Evolutionary conservation across 1,140 invertebrate genomes (phyloP).

Genomic region (Camponotus vicinus): DNA sequence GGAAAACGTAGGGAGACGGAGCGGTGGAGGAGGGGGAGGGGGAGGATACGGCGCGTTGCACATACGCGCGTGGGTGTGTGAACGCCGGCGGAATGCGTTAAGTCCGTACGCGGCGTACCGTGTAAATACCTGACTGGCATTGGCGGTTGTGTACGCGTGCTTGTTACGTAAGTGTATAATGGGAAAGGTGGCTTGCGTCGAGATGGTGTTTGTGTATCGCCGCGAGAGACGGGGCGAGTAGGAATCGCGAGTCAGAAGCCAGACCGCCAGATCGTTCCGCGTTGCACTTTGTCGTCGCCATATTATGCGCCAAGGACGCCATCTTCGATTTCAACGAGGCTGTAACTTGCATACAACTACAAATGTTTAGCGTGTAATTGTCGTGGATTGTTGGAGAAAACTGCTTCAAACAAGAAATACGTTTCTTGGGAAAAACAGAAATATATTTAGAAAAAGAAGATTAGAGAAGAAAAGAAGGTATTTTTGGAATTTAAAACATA

Average conservation of each 20-base stretch:
- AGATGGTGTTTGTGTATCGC: neutral
- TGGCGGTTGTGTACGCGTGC: neutral
- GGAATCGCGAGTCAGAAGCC: neutral
- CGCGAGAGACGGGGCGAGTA: neutral
- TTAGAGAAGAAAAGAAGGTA: neutral
- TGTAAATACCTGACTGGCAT: conserved; percentile 70
- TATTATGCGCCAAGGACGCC: neutral
- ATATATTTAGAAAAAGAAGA: neutral
- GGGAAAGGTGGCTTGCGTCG: conserved; percentile 34
- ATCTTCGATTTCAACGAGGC: too few species aligned
- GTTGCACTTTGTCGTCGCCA: conserved; percentile 1
- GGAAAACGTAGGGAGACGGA: neutral
- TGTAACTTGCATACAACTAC: neutral
- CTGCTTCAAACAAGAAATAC: neutral
- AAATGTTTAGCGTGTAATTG: neutral
- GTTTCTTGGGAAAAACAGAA: neutral
- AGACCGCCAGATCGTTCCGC: neutral
- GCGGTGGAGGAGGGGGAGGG: neutral
- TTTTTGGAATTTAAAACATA: conserved; percentile 16
- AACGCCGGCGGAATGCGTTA: conserved; percentile 61
- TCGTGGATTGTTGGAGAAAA: neutral
- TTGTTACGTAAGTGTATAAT: conserved; percentile 52
- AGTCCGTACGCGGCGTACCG: conserved; percentile 66
- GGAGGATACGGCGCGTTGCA: conserved; percentile 40
- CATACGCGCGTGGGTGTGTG: conserved; percentile 67